Base-by-base conservation (phyloP, 2,888 invertebrate species). In the Drosophila basisetae region DNA sequence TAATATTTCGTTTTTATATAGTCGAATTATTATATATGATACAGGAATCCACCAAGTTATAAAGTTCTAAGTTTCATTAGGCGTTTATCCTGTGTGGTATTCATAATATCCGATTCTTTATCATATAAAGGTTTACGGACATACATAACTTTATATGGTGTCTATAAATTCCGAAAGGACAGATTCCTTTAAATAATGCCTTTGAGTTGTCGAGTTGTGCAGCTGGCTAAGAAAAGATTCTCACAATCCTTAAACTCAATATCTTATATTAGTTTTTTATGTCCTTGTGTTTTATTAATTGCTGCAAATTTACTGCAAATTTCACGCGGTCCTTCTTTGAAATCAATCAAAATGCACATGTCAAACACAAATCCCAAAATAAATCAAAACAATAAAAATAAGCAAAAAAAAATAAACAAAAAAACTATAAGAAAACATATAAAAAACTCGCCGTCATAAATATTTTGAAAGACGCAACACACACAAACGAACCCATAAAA, bases 311-410 rank as follows among this genome's bases (percentile, higher is more conserved):
- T 73, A 56, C 62, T 71, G 73, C 80, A 84, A 76, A 72, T 76
- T 76, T 65, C 63, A 65, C 47, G 65, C 78, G 53, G 64, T 50
- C n/a, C 65, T 53, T 55, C 68, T 58, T 71, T 69, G 75, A 68
- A 78, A 89, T 87, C 87, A 89, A 87, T 88, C 85, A 89, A 82
- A 78, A 54, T 58, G 61, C 55, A 68, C 68, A 78, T 68, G 83
- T 82, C 83, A 80, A 78, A 76, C 39, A 67, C 53, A 67, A 78
- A 76, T 73, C 70, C 75, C 50, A 64, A 78, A 83, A 71, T 71
- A 83, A 83, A 83, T 78, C 80, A 82, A 78, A 74, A 82, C 75
- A 82, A 82, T 76, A 77, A 77, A 73, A 70, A 35, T 35, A 67
- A 41, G 60, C 56, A 73, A 59, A 54, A 30, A 25, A 25, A 25